Base-by-base conservation (phyloP, 2,113 vertebrate species). In the Indicator maculatus region DNA sequence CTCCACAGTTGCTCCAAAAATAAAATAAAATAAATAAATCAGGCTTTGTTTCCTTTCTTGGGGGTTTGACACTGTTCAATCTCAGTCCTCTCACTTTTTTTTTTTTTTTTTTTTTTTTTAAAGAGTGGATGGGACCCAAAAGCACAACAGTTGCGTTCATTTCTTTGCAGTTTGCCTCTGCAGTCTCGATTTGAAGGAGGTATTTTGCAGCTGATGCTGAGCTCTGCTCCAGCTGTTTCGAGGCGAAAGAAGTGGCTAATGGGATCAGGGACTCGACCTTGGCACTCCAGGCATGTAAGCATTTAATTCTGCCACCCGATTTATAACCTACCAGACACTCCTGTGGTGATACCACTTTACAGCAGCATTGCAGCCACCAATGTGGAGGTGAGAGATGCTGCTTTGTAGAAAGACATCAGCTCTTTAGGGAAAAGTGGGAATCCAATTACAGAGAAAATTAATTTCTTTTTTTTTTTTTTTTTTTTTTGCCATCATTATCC, bases 271-370 rank as follows among this genome's bases (percentile, higher is more conserved):
- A 89, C 80, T 80, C 14, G 24, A 95, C 91, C 86, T 36, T 88
- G 89, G 85, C 87, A 80, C 93, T 71, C 79, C 79, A 88, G 75
- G 73, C 83, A 78, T 50, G 60, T 64, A 78, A 78, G 83, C 76
- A 72, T 94, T 95, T 95, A 88, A 91, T 95, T 95, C 73, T 95
- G 73, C 82, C 83, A 90, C 83, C 88, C 55, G 2, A 90, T 95
- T 95, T 90, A 82, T 69, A 93, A 93, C 93, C 80, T 72, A 72
- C 39, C 90, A 86, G 73, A 20, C 84, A 64, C 88, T 79, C 59
- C 85, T 63, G 73, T 27, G 79, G 76, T 6, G 61, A 83, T 50
- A 88, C 72, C 39, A 19, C 73, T 93, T 45, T 58, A 69, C 58
- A 72, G 88, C 79, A 86, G 47, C 78, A 63, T 5, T 1, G 1